These are phyloP conservation scores for Chrysolina haemoptera DNA, from an alignment of 2,888 invertebrate genomes.

Conservation along the genomic window DNA sequence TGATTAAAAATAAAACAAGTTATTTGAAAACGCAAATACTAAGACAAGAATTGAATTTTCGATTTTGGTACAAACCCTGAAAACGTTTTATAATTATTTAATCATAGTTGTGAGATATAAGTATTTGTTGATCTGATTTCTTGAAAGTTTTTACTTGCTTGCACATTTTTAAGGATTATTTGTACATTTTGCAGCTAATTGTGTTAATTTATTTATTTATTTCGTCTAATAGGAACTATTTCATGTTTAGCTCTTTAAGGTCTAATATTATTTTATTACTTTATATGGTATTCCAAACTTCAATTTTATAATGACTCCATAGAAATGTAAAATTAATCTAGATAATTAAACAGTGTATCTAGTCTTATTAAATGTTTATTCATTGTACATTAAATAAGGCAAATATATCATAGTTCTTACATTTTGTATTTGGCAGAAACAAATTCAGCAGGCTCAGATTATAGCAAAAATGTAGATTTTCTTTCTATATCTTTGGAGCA, in stretches of 20 bases:
- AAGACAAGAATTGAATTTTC: too few relatives aligned
- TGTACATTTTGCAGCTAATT: conserved; percentile 54
- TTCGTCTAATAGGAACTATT: conserved; percentile 33
- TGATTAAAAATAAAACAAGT: too few relatives aligned
- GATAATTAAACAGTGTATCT: conserved; percentile 3
- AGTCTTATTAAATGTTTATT: conserved; percentile 8
- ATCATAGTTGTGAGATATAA: too few relatives aligned
- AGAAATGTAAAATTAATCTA: neutral
- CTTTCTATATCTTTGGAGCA: neutral
- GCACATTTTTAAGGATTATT: conserved; percentile 57
- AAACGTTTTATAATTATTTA: neutral
- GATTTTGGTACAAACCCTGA: neutral
- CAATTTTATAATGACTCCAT: neutral
- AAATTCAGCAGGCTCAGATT: neutral
- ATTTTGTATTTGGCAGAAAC: neutral
- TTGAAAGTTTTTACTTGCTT: conserved; percentile 46
- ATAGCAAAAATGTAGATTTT: neutral
- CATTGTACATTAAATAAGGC: conserved; percentile 3
- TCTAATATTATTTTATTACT: conserved; percentile 2
- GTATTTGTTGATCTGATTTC: too few relatives aligned
- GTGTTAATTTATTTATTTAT: conserved; percentile 49
- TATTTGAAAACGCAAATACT: too few relatives aligned
- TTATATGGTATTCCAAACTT: neutral
- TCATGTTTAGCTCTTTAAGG: conserved; percentile 31
- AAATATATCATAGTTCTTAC: neutral